These are phyloP conservation scores for Muscina levida DNA, from an alignment of 2,888 invertebrate genomes.

Conservation along the genomic window DNA sequence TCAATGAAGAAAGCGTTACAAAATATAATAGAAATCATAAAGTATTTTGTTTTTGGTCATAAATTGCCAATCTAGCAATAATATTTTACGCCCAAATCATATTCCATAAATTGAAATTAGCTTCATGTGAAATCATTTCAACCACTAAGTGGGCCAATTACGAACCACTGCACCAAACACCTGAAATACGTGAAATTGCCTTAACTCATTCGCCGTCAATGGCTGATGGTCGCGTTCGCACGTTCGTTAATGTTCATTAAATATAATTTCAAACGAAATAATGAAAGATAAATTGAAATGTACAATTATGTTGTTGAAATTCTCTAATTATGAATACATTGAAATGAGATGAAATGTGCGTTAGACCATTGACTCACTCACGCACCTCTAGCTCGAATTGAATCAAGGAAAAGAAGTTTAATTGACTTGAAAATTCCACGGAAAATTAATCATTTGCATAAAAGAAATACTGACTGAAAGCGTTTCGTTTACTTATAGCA, in stretches of 20 bases:
- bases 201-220: background rate
- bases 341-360: conserved; percentile 11
- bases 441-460: conserved; percentile 77
- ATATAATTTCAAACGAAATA: too few species aligned
- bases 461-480: conserved; percentile 46
- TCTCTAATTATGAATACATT: conserved; percentile 49
- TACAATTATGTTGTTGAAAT: conserved; percentile 41
- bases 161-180: background rate
- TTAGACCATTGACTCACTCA: conserved; percentile 1
- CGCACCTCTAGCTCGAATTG: conserved; percentile 52
- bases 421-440: conserved; percentile 75
- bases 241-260: conserved; percentile 33
- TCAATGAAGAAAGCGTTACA: too few species aligned
- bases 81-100: too few species aligned
- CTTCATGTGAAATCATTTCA: conserved; percentile 8
- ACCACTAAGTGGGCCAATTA: conserved; percentile 45
- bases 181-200: background rate
- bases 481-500: conserved; percentile 23
- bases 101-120: background rate
- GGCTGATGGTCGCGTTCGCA: background rate
- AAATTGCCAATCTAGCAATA: too few species aligned
- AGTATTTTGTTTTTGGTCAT: too few species aligned
- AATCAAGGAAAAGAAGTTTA: conserved; percentile 68
- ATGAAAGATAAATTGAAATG: conserved; percentile 38
- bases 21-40: too few species aligned